Base-by-base conservation (phyloP, 2,888 invertebrate species). In the Nipponacmea schrenckii region DNA sequence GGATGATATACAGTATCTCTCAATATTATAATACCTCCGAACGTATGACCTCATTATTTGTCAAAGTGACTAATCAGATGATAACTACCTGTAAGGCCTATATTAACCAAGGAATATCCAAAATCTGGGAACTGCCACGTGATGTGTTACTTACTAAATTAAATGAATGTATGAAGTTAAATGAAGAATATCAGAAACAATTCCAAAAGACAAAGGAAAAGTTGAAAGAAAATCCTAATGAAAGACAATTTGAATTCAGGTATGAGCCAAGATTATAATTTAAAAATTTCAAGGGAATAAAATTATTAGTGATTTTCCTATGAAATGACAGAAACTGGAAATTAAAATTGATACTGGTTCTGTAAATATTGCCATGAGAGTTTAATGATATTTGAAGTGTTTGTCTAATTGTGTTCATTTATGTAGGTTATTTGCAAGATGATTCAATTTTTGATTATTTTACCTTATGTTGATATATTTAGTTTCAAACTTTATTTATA, bases 61-160 rank as follows among this genome's bases (percentile, higher is more conserved):
- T 98, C 50, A 98, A 98, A 92, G 96, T 98, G 80, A 98, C 97
- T 5, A 98, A 98, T 89, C 97, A 98, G 92, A 97, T 98, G 96
- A 97, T 98, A 77, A 95, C 95, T 84, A 96, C 97, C 0, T 97
- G 97, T 90, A 96, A 95, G 84, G 94, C 94, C 74, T 97, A 96
- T 89, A 94, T 97, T 67, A 92, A 93, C 68, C 90, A 92, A 75
- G 93, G 92, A 0, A 92, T 90, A 62, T 90, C 92, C 79, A 96
- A 94, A 0, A 94, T 98, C 80, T 98, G 97, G 97, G 93, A 94
- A 0, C 95, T 96, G 87, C 94, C 95, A 74, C 92, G 95, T 79
- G 79, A 76, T 12, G 86, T 82, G 20, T 76, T 96, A 0, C 92
- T 94, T 73, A 93, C 93, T 64, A 95, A 95, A 86, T 90, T 97